These are phyloP conservation scores for Scomber scombrus DNA, from an alignment of 2,113 vertebrate species.

Conservation along the genomic window DNA sequence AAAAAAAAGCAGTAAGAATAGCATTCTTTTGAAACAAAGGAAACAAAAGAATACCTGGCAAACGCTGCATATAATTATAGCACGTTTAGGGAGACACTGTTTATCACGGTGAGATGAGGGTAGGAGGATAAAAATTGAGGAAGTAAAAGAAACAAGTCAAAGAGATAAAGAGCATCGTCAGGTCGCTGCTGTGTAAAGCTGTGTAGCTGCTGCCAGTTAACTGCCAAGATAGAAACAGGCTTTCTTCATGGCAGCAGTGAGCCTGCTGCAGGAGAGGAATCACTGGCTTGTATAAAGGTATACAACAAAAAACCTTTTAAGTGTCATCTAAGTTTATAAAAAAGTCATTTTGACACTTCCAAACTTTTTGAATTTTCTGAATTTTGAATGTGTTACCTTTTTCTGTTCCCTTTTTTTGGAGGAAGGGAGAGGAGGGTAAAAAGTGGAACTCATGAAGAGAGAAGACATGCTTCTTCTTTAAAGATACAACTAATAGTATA, in stretches of 20 bases:
- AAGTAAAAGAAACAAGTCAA: constrained; percentile 47
- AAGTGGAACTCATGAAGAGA: not conserved
- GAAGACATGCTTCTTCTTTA: not conserved
- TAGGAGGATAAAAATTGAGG: constrained; percentile 51
- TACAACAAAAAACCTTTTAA: constrained; percentile 43
- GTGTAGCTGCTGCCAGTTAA: constrained; percentile 62
- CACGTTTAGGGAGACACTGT: constrained; percentile 61
- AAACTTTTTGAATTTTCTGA: constrained; percentile 54
- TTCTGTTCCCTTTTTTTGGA: constrained; percentile 1
- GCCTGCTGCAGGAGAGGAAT: constrained; percentile 54
- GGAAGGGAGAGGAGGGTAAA: too few relatives aligned
- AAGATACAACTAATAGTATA: constrained; percentile 12
- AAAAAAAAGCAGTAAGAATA: constrained; percentile 44
- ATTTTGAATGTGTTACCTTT: constrained; percentile 19
- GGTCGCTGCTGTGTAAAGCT: constrained; percentile 55
- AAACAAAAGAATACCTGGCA: constrained; percentile 54
- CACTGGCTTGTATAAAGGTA: constrained; percentile 34
- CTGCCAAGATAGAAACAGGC: constrained; percentile 61
- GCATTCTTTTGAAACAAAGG: constrained; percentile 30
- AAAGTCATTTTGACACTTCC: constrained; percentile 43
- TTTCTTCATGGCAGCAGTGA: constrained; percentile 55
- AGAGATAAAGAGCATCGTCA: constrained; percentile 54
- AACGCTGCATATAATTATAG: constrained; percentile 66
- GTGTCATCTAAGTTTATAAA: constrained; percentile 65
- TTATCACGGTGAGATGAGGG: constrained; percentile 45